Evolutionary conservation across 35 echinoderm and acorn worm genomes (phyloP), one percentile per base, ranked within the genome.

Genomic region (Eucidaris tribuloides): DNA sequence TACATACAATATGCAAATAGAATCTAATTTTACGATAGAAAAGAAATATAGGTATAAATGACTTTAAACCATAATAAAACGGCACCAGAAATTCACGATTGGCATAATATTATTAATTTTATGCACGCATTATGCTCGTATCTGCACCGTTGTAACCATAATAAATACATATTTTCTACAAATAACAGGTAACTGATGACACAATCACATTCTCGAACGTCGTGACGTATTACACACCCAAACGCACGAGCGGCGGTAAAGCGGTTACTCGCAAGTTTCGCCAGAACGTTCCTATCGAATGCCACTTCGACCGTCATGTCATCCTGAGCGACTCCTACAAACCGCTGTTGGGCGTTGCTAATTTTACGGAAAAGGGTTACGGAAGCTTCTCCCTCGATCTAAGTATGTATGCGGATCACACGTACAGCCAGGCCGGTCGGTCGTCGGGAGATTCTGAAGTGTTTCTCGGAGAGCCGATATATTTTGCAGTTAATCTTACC

Each of bases 401-500:
- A 33, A 40, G 15, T 4, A 33, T 9, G 11, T 74, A 74, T 20
- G 30, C 36, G 11, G 34, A 74, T 74, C 35, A 27, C 7, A n/a
- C 6, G 22, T 74, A 42, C 38, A n/a, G n/a, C 37, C n/a, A 38
- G 9, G 35, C 5, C 14, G 41, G 9, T 14, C n/a, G n/a, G n/a
- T n/a, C n/a, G n/a, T 13, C 20, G 6, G 68, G 44, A 23, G 68
- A 74, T 5, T 4, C 36, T n/a, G 44, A 44, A 19, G 44, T 74
- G 25, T 40, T n/a, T 6, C 36, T 74, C 41, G 68, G 38, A 3
- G 68, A 74, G 37, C 41, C 68, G 35, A 40, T 74, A 6, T 74
- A n/a, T 40, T 74, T 74, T n/a, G 68, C 34, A 7, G 68, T 74
- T 36, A 74, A 74, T n/a, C 34, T 74, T 5, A 74, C 68, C 41